Evolutionary conservation across 2,888 invertebrate genomes (phyloP), one percentile per base, ranked within the genome.

Genomic region (Hesperia comma): DNA sequence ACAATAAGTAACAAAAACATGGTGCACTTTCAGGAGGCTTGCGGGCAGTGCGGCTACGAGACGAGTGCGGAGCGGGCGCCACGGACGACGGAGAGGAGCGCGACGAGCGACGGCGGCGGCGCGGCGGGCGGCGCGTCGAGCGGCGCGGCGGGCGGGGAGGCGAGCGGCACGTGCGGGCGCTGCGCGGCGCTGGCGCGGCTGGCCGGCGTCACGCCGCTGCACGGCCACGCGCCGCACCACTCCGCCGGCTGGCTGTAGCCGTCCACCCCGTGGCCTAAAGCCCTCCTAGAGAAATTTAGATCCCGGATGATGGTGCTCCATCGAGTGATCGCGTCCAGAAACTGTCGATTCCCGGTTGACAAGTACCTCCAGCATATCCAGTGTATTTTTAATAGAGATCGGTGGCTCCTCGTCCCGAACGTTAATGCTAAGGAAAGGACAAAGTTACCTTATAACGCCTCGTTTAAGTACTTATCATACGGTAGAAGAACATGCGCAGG

Each of bases 121-220:
- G 68, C 71, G 46, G 58, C 46, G 55, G 51, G 51, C 41, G 56
- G 58, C 56, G 67, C 56, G 37, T n/a, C n/a, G n/a, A n/a, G n/a
- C n/a, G 37, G 37, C 37, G 37, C 8, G 68, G 61, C 32, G 68
- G 63, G 49, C 46, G 68, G 46, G 32, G 67, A 61, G 70, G 73
- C 61, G 70, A 72, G 63, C 55, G 68, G 63, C 63, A 41, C 80
- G 73, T 87, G 88, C 86, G 94, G 94, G 68, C 94, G 95, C 72
- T 93, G 94, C 78, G 93, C 93, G 75, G 93, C 94, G 78, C 86
- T 95, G 77, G 94, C 95, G 73, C 94, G 95, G 81, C 91, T 96
- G 77, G 95, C 95, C 15, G 96, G 95, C 72, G 95, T 96, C 71
- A 96, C 96, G 81, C 96, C 96, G 74, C 93, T 96, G 77, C 95